These are phyloP conservation scores for Tigriopus japonicus DNA, from an alignment of 1,140 invertebrate species.

Conservation along the genomic window DNA sequence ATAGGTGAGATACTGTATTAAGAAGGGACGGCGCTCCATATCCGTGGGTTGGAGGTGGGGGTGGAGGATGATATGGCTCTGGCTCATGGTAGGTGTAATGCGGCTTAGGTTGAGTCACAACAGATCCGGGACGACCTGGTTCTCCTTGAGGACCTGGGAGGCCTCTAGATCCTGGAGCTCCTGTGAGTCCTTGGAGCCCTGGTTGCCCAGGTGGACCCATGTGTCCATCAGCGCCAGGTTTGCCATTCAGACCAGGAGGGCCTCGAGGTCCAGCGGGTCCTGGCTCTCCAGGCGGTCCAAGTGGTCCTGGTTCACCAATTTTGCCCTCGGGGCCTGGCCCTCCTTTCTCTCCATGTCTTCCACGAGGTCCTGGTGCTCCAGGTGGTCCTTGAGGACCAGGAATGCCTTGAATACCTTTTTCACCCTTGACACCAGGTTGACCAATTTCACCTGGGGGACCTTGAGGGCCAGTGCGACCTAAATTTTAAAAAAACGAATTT, in stretches of 20 bases:
- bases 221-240: constrained; percentile 17
- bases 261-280: constrained; percentile 15
- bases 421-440: constrained; percentile 18
- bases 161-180: background rate
- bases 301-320: constrained; percentile 24
- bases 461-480: constrained; percentile 13
- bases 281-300: constrained; percentile 16
- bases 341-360: constrained; percentile 19
- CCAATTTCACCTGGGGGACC: constrained; percentile 17
- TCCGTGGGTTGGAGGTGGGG: too few relatives aligned
- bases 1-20: too few relatives aligned
- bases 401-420: constrained; percentile 17
- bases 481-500: too few relatives aligned
- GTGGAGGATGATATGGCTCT: too few relatives aligned
- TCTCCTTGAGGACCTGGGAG: background rate
- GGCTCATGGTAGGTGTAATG: too few relatives aligned
- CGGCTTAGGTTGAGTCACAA: too few relatives aligned
- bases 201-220: constrained; percentile 22
- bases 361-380: constrained; percentile 10
- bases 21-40: too few relatives aligned
- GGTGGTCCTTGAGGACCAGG: constrained; percentile 15
- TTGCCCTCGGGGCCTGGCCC: constrained; percentile 16
- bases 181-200: constrained; percentile 25
- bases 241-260: constrained; percentile 18
- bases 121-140: too few relatives aligned